phyloP scores from a whole-genome alignment of 2,888 invertebrate species.

The Polietes domitor region DNA sequence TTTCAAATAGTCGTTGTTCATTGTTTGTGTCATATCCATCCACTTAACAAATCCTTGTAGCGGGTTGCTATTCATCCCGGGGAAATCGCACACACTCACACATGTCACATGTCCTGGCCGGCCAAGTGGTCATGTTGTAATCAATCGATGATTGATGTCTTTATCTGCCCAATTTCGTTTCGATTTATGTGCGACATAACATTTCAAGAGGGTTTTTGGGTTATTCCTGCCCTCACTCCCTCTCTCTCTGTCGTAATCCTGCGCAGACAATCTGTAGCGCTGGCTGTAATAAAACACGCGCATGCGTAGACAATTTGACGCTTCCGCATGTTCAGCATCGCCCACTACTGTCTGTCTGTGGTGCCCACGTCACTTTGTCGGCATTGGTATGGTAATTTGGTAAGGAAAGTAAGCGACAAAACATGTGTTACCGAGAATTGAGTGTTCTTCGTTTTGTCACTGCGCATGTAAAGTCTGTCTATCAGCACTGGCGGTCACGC shows the following conservation, averaged over 20 bases:
- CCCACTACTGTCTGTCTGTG: slow-evolving; percentile 67
- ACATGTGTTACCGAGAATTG: slow-evolving; percentile 28
- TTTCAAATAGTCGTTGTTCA: not conserved
- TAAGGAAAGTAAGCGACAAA: slow-evolving; percentile 20
- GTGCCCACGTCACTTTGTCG: slow-evolving; percentile 27
- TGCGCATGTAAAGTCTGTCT: slow-evolving; percentile 53
- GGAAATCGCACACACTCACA: slow-evolving; percentile 39
- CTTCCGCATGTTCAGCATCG: slow-evolving; percentile 75
- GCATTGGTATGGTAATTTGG: slow-evolving; percentile 6
- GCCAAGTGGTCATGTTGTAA: slow-evolving; percentile 61
- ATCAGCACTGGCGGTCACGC: not conserved
- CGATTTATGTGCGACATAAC: slow-evolving; percentile 53
- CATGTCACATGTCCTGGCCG: slow-evolving; percentile 3
- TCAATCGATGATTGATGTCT: slow-evolving; percentile 72
- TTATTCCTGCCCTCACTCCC: slow-evolving; percentile 23
- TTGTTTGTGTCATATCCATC: slow-evolving; percentile 8
- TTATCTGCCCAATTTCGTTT: slow-evolving; percentile 67
- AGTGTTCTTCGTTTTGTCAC: slow-evolving; percentile 14
- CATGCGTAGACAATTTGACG: slow-evolving; percentile 78
- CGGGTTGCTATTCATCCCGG: not conserved
- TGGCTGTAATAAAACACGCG: slow-evolving; percentile 24
- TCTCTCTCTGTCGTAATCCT: not conserved
- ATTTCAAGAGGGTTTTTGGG: slow-evolving; percentile 53
- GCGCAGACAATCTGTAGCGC: not conserved
- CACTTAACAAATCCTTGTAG: slow-evolving; percentile 13